These are phyloP conservation scores for Karalla daura DNA, from an alignment of 2,797 vertebrate genomes.

Conservation along the genomic window DNA sequence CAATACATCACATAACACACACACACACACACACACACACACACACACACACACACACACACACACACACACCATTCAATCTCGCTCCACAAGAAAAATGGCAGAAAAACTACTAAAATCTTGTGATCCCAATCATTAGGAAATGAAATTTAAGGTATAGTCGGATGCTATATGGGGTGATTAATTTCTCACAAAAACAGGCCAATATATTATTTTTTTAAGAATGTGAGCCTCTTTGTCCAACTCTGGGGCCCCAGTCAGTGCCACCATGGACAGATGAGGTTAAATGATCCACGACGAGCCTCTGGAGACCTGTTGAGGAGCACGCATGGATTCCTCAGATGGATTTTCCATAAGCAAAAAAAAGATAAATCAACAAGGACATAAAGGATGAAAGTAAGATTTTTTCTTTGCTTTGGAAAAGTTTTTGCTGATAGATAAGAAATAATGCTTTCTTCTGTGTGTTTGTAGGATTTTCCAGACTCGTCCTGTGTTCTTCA, in stretches of 20 bases:
- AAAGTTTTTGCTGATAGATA: background rate
- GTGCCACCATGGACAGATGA: background rate
- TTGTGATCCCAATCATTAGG: too few species aligned
- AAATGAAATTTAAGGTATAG: too few species aligned
- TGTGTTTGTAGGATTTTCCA: background rate
- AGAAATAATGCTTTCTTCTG: background rate
- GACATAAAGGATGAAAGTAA: background rate
- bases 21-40: too few species aligned
- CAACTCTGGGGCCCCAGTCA: background rate
- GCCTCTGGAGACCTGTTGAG: conserved; percentile 2
- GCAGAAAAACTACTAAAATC: too few species aligned
- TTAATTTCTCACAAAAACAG: too few species aligned
- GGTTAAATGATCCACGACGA: conserved; percentile 5
- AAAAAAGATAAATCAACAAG: background rate
- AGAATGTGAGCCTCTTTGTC: conserved; percentile 32
- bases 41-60: too few species aligned
- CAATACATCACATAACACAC: too few species aligned
- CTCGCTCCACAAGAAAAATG: too few species aligned
- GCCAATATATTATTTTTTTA: background rate
- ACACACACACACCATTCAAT: too few species aligned
- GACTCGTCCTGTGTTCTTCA: background rate
- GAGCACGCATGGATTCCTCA: background rate
- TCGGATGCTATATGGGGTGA: too few species aligned
- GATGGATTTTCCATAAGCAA: conserved; percentile 8
- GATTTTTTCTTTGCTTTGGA: background rate